A percentile compares a stretch with the other conserved stretches of the same genome.
phyloP scores from a whole-genome alignment of 2,113 vertebrate species.

The Eolophus roseicapilla region DNA sequence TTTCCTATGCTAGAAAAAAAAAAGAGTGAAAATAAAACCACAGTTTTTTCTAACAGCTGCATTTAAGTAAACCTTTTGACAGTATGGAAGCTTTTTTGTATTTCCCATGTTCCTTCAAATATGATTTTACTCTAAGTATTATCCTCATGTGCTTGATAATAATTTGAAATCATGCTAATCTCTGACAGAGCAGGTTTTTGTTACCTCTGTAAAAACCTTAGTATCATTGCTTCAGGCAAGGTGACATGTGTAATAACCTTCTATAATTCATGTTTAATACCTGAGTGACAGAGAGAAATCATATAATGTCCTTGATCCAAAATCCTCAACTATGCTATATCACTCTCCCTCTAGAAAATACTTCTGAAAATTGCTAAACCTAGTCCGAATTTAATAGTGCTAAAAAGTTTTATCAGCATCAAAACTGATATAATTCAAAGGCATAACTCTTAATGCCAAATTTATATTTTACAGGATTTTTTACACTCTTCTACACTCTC shows the following conservation, averaged over 20 bases:
- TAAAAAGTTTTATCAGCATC: background rate
- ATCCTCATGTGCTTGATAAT: slow-evolving; percentile 47
- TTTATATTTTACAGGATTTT: background rate
- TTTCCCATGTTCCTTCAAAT: slow-evolving; percentile 23
- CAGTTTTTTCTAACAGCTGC: background rate
- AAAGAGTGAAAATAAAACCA: background rate
- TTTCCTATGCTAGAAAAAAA: background rate
- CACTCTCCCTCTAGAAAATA: slow-evolving; percentile 15
- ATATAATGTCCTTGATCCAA: slow-evolving; percentile 78
- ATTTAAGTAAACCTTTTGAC: background rate
- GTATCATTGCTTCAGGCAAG: slow-evolving; percentile 89
- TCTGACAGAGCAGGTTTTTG: slow-evolving; percentile 85
- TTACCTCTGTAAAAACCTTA: slow-evolving; percentile 80
- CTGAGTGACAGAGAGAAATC: slow-evolving; percentile 75
- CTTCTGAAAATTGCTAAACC: slow-evolving; percentile 34
- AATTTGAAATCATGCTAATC: slow-evolving; percentile 78
- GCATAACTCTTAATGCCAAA: background rate
- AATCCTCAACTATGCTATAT: slow-evolving; percentile 54
- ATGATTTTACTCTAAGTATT: slow-evolving; percentile 56
- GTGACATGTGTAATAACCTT: slow-evolving; percentile 84
- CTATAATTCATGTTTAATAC: slow-evolving; percentile 89
- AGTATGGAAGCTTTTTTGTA: background rate
- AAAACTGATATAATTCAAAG: slow-evolving; percentile 23
- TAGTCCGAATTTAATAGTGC: background rate
- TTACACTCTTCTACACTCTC: background rate